Conservation (phyloP, 2,797 vertebrate genomes). For the Trachops cirrhosus region DNA sequence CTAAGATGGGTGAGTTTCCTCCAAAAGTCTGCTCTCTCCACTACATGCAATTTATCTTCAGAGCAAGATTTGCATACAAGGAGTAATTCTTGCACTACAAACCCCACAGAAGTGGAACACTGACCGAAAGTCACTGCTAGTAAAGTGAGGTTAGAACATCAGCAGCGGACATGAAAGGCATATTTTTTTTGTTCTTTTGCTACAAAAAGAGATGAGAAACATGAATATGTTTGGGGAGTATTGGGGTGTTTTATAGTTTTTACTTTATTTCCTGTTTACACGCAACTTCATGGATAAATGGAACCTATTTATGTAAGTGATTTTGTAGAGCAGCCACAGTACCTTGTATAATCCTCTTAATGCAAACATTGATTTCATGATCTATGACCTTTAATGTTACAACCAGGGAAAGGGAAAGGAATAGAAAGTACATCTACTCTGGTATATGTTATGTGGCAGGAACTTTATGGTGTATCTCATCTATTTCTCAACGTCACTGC, state of each 20-base stretch:
- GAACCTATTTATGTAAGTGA: neutral
- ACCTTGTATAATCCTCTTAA: neutral
- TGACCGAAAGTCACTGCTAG: neutral
- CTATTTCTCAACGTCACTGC: neutral
- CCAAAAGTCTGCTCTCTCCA: neutral
- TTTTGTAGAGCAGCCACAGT: neutral
- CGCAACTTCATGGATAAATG: neutral
- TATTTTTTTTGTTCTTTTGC: neutral
- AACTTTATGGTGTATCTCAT: neutral
- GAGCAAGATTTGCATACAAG: neutral
- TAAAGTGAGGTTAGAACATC: neutral
- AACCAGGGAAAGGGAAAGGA: neutral
- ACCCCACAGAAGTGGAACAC: neutral
- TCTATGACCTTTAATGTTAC: neutral
- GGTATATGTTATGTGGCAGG: neutral
- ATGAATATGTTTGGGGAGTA: neutral
- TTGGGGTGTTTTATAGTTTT: neutral
- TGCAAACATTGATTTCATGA: neutral
- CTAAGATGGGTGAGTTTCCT: neutral
- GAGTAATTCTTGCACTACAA: neutral
- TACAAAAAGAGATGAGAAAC: neutral
- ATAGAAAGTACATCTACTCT: neutral
- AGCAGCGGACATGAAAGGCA: neutral
- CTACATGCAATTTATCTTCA: neutral
- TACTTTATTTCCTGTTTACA: constrained; percentile 18